phyloP scores from a whole-genome alignment of 2,113 vertebrate species.

The Ailuropoda melanoleuca region DNA sequence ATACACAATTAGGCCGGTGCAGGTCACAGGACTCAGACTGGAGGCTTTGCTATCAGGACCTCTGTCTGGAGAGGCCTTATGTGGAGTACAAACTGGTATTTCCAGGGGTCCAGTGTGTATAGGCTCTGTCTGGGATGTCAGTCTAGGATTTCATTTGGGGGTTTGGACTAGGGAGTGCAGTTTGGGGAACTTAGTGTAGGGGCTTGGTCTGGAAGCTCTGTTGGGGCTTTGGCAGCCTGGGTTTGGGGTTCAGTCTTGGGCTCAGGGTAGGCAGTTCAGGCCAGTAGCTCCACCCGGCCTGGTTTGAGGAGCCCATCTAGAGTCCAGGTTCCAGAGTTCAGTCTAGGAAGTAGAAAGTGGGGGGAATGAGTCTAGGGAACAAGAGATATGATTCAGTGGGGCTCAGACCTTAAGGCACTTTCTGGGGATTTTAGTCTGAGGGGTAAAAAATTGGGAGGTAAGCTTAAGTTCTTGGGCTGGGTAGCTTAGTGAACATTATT shows the following conservation, averaged over 20 bases:
- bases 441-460: background rate
- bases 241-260: background rate
- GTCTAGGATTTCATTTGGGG: background rate
- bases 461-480: background rate
- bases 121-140: conserved; percentile 16
- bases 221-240: background rate
- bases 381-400: conserved; percentile 25
- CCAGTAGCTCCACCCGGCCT: background rate
- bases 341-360: background rate
- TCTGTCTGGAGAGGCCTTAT: background rate
- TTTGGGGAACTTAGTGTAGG: background rate
- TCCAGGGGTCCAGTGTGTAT: background rate
- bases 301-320: background rate
- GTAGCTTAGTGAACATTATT: background rate
- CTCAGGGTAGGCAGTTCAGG: background rate
- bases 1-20: background rate
- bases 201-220: conserved; percentile 1
- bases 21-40: background rate
- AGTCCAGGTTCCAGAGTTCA: background rate
- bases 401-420: conserved; percentile 15
- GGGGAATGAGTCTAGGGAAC: background rate
- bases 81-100: background rate
- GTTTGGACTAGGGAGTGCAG: background rate
- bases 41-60: background rate
- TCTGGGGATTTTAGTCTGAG: conserved; percentile 30